phyloP scores from a whole-genome alignment of 2,888 invertebrate species.

The Hirtodrosophila cameraria region DNA sequence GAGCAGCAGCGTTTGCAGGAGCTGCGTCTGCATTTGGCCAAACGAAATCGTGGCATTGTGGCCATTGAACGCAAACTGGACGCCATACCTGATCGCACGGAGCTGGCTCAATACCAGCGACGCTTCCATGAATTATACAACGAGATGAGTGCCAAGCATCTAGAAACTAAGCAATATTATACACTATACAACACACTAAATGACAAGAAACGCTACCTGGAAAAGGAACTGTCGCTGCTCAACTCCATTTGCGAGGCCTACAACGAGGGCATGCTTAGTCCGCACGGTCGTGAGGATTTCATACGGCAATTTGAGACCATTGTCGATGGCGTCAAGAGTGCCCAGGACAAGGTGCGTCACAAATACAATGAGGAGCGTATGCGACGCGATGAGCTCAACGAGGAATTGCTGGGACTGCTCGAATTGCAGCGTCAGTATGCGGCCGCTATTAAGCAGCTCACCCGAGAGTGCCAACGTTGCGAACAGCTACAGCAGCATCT shows the following conservation, averaged over 20 bases:
- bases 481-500: constrained; percentile 85
- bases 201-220: constrained; percentile 96
- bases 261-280: constrained; percentile 92
- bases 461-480: constrained; percentile 89
- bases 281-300: constrained; percentile 93
- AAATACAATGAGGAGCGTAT: constrained; percentile 88
- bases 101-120: constrained; percentile 97
- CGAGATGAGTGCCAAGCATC: constrained; percentile 97
- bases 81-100: constrained; percentile 96
- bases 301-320: constrained; percentile 95
- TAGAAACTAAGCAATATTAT: constrained; percentile 98
- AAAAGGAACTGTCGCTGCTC: constrained; percentile 94
- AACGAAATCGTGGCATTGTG: constrained; percentile 91
- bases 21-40: constrained; percentile 89
- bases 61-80: constrained; percentile 94
- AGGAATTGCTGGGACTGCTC: constrained; percentile 86
- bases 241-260: constrained; percentile 96
- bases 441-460: constrained; percentile 90
- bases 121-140: constrained; percentile 98
- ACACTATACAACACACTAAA: constrained; percentile 97
- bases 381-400: constrained; percentile 88
- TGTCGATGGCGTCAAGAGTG: constrained; percentile 94
- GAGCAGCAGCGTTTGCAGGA: constrained; percentile 87
- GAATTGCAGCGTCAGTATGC: constrained; percentile 92
- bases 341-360: constrained; percentile 89